These are phyloP conservation scores for Staurois parvus DNA, from an alignment of 2,797 vertebrate genomes.

Conservation along the genomic window DNA sequence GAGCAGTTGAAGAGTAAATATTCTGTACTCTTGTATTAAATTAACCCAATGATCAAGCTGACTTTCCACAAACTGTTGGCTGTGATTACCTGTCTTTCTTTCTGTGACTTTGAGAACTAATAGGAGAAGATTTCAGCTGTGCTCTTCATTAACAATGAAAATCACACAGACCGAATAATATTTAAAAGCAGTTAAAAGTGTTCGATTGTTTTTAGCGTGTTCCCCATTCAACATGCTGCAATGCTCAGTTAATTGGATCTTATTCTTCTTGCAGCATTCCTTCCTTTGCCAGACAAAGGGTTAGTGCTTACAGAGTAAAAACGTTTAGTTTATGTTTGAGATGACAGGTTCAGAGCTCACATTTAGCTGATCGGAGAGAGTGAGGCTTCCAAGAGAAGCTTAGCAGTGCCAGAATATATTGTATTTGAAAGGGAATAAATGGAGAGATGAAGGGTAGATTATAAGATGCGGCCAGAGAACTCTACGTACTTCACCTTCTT, in stretches of 20 bases:
- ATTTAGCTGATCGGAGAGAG: slow-evolving; percentile 19
- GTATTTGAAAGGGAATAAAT: slow-evolving; percentile 15
- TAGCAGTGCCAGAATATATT: slow-evolving; percentile 41
- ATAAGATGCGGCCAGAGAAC: slow-evolving; percentile 16
- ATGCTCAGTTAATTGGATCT: background rate
- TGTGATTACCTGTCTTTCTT: background rate
- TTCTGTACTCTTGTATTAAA: too few species aligned
- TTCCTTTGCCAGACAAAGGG: background rate
- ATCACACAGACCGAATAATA: background rate
- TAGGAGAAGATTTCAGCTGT: background rate
- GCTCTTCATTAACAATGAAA: background rate
- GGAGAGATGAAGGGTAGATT: slow-evolving; percentile 25
- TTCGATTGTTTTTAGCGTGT: background rate
- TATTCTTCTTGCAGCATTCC: background rate
- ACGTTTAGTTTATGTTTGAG: slow-evolving; percentile 10
- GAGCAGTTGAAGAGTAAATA: too few species aligned
- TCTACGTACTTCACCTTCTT: background rate
- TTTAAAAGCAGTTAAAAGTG: background rate
- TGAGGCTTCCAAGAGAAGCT: slow-evolving; percentile 10
- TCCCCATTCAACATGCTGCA: background rate
- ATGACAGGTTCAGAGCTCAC: slow-evolving; percentile 9
- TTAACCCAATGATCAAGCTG: too few species aligned
- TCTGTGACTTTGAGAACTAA: background rate
- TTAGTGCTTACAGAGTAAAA: background rate
- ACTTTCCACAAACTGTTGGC: background rate